These are phyloP conservation scores for Peromyscus eremicus DNA, from an alignment of 2,797 vertebrate species.

Conservation along the genomic window DNA sequence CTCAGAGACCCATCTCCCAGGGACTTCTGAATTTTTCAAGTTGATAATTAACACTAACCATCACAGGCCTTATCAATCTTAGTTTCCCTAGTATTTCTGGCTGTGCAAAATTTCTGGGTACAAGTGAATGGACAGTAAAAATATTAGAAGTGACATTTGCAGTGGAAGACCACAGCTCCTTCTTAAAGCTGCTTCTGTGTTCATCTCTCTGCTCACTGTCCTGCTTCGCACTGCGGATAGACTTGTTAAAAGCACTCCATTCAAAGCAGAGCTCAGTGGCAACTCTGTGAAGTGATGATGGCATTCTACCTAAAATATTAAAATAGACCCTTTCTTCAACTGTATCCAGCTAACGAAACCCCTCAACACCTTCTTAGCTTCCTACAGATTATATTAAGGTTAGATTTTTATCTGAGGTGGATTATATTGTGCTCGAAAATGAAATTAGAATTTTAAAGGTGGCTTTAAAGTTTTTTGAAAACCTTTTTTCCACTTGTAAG, in stretches of 20 bases:
- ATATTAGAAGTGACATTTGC: neutral
- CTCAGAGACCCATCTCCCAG: neutral
- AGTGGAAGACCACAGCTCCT: neutral
- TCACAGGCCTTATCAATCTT: neutral
- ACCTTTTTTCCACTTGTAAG: neutral
- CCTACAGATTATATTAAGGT: slow-evolving; percentile 57
- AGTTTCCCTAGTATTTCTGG: neutral
- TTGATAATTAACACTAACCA: neutral
- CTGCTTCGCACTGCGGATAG: neutral
- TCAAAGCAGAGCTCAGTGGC: slow-evolving; percentile 18
- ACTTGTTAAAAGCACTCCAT: slow-evolving; percentile 56
- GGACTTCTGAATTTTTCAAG: neutral
- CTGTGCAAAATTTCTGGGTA: neutral
- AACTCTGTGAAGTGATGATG: slow-evolving; percentile 61
- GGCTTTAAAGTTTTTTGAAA: neutral
- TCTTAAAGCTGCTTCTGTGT: neutral
- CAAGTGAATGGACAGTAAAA: neutral
- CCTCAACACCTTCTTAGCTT: slow-evolving; percentile 47
- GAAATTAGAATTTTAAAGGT: slow-evolving; percentile 50
- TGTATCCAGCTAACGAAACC: neutral
- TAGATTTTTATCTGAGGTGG: slow-evolving; percentile 50
- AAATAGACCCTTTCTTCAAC: slow-evolving; percentile 62
- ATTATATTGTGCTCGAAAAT: slow-evolving; percentile 60
- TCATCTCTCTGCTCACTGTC: neutral
- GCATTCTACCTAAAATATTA: slow-evolving; percentile 62